Conservation (phyloP, 1,140 invertebrate species). For the Drosophila nebulosa region DNA sequence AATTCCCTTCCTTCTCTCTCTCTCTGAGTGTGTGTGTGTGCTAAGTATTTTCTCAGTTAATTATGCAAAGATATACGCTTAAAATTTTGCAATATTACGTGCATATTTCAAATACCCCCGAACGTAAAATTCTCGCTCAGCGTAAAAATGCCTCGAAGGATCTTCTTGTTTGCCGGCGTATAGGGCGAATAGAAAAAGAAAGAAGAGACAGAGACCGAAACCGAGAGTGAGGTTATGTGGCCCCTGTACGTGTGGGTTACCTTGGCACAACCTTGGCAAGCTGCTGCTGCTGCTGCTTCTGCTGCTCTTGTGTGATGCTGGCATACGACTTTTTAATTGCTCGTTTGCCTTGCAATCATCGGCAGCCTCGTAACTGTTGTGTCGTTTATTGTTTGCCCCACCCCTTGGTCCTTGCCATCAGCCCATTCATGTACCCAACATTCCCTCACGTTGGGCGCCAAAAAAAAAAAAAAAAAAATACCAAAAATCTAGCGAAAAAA, state of each 20-base stretch:
- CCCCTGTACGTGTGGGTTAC: constrained; percentile 19
- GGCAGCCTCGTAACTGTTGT: constrained; percentile 58
- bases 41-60: constrained; percentile 79
- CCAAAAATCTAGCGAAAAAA: not conserved
- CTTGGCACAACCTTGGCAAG: constrained; percentile 31
- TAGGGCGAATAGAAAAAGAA: not conserved
- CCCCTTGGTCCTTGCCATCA: not conserved
- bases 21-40: constrained; percentile 32
- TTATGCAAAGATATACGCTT: constrained; percentile 79
- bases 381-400: constrained; percentile 64
- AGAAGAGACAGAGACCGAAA: not conserved
- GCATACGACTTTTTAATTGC: constrained; percentile 72
- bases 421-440: not conserved
- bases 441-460: not conserved
- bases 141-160: constrained; percentile 67
- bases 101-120: constrained; percentile 74
- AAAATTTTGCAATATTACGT: constrained; percentile 80
- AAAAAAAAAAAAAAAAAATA: not conserved
- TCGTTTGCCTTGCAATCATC: constrained; percentile 75
- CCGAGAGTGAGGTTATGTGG: not conserved
- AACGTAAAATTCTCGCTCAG: constrained; percentile 47
- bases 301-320: constrained; percentile 13
- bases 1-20: not conserved
- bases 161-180: constrained; percentile 17
- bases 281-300: constrained; percentile 6